Conservation (phyloP, 1,140 invertebrate genomes). For the Cecropterus lyciades region DNA sequence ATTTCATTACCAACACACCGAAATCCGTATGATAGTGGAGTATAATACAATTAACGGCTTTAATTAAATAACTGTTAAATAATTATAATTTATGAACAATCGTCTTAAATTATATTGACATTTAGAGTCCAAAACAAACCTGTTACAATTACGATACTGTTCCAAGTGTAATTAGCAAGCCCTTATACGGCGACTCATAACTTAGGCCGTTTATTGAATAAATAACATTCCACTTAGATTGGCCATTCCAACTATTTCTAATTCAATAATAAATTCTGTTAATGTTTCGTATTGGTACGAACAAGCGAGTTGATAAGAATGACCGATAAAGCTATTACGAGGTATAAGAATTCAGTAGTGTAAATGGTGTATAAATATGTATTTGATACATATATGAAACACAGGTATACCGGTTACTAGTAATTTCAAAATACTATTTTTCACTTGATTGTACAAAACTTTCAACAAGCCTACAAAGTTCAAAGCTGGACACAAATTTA, state of each 20-base stretch:
- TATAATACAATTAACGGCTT: too few relatives aligned
- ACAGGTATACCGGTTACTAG: too few relatives aligned
- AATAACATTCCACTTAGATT: conserved; percentile 26
- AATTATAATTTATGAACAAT: background rate
- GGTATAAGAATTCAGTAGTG: background rate
- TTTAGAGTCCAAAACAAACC: conserved; percentile 15
- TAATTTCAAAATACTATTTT: too few relatives aligned
- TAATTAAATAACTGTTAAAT: too few relatives aligned
- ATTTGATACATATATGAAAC: too few relatives aligned
- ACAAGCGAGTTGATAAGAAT: background rate
- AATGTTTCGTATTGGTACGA: conserved; percentile 16
- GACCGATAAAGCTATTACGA: conserved; percentile 17
- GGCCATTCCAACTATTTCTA: conserved; percentile 19
- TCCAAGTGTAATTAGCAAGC: conserved; percentile 19
- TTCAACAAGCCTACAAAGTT: too few relatives aligned
- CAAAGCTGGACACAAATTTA: too few relatives aligned
- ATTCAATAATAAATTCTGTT: conserved; percentile 25
- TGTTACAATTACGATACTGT: conserved; percentile 6
- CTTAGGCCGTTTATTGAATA: conserved; percentile 26
- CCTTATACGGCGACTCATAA: conserved; percentile 24
- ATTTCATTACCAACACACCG: too few relatives aligned
- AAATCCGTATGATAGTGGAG: too few relatives aligned
- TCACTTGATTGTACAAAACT: too few relatives aligned
- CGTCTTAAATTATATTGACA: too few relatives aligned
- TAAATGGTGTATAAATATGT: background rate